Conservation (phyloP, 1,140 invertebrate species). For the Ridgeia piscesae region DNA sequence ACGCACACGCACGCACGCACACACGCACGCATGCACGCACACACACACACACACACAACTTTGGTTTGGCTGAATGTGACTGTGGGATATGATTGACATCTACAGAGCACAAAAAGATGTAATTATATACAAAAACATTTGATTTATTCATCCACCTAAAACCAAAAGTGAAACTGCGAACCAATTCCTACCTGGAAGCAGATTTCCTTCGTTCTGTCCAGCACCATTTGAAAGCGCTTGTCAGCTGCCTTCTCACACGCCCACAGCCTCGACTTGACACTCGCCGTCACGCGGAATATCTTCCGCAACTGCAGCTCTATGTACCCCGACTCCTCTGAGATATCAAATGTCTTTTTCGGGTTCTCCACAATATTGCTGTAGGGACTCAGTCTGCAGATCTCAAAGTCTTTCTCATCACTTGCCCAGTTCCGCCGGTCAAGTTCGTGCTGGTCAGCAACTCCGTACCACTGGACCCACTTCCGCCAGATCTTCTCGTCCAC, state of each 20-base stretch:
- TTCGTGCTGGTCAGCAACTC: conserved; percentile 16
- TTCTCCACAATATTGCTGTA: conserved; percentile 23
- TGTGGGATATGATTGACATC: too few relatives aligned
- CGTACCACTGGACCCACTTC: conserved; percentile 25
- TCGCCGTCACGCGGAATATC: conserved; percentile 9
- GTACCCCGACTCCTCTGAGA: conserved; percentile 20
- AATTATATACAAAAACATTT: too few relatives aligned
- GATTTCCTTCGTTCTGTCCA: conserved; percentile 13
- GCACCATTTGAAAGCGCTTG: conserved; percentile 1
- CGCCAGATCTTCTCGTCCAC: conserved; percentile 27
- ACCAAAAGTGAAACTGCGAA: too few relatives aligned
- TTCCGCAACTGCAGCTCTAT: conserved; percentile 24
- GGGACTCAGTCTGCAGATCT: conserved; percentile 25
- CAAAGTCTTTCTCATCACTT: conserved; percentile 27
- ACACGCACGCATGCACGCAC: too few relatives aligned
- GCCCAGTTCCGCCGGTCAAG: conserved; percentile 29
- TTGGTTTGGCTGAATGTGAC: too few relatives aligned
- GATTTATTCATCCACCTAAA: too few relatives aligned
- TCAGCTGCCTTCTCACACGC: conserved; percentile 23
- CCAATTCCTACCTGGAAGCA: conserved; percentile 4
- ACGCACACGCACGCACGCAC: too few relatives aligned
- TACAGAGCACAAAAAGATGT: too few relatives aligned
- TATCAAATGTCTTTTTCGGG: conserved; percentile 24
- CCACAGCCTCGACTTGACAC: conserved; percentile 21
- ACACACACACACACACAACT: too few relatives aligned